Conservation (phyloP, 1,140 invertebrate species). For the Tachypleus tridentatus region DNA sequence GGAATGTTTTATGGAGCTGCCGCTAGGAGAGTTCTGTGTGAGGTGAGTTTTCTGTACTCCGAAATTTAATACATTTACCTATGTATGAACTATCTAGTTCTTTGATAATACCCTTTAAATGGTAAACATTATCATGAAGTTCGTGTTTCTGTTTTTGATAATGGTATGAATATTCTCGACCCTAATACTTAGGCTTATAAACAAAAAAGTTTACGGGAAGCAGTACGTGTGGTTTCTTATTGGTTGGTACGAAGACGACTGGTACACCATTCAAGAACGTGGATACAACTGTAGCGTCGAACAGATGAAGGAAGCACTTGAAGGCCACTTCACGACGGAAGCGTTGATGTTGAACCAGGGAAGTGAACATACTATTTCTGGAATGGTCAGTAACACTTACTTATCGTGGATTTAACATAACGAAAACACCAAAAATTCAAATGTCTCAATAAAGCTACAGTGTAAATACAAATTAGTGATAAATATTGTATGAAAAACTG, state of each 20-base stretch:
- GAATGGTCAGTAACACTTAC: slow-evolving; percentile 53
- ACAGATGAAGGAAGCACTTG: slow-evolving; percentile 83
- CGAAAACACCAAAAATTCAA: background rate
- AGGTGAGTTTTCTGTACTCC: slow-evolving; percentile 43
- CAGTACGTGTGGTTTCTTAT: slow-evolving; percentile 99
- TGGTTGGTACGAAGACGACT: slow-evolving; percentile 99
- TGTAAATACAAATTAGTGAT: slow-evolving; percentile 3
- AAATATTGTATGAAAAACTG: slow-evolving; percentile 17
- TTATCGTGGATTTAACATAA: slow-evolving; percentile 27
- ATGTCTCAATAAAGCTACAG: too few relatives aligned
- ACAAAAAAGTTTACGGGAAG: slow-evolving; percentile 83
- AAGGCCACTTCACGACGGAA: slow-evolving; percentile 96
- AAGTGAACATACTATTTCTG: slow-evolving; percentile 74
- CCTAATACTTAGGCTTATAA: slow-evolving; percentile 51
- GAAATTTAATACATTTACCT: too few relatives aligned
- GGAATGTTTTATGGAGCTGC: slow-evolving; percentile 97
- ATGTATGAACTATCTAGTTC: too few relatives aligned
- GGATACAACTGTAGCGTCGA: slow-evolving; percentile 82
- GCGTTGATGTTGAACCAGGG: slow-evolving; percentile 97
- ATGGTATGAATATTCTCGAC: too few relatives aligned
- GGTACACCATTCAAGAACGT: slow-evolving; percentile 87
- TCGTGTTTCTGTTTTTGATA: too few relatives aligned
- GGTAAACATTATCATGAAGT: too few relatives aligned
- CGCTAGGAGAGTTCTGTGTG: slow-evolving; percentile 87
- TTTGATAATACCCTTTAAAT: too few relatives aligned